phyloP scores from a whole-genome alignment of 23 tunicate species.

The Trididemnum nubilum region DNA sequence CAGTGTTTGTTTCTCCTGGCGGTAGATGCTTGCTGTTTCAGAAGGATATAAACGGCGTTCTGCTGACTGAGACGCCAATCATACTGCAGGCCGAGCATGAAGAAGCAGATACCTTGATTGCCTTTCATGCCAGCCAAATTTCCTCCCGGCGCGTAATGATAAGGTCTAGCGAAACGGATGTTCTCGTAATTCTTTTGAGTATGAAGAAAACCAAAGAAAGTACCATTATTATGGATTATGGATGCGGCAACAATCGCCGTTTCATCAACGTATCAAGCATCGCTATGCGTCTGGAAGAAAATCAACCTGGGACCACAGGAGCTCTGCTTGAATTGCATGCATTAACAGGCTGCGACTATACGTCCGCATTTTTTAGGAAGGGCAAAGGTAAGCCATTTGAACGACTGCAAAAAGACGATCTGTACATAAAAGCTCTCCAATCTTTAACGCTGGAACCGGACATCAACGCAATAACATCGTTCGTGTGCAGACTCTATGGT shows the following conservation, averaged over 20 bases:
- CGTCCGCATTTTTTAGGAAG: neutral
- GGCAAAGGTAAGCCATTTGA: neutral
- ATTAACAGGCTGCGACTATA: neutral
- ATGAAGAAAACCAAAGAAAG: neutral
- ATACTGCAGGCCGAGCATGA: neutral
- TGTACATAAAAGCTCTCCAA: neutral
- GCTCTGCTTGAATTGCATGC: neutral
- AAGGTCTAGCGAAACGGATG: neutral
- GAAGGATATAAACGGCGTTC: neutral
- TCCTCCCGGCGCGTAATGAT: neutral
- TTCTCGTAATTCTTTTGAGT: neutral
- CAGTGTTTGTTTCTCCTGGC: neutral
- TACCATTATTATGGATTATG: neutral
- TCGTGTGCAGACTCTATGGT: neutral
- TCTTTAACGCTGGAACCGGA: neutral
- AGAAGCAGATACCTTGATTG: neutral
- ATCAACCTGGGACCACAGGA: neutral
- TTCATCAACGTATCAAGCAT: neutral
- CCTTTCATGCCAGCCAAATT: neutral
- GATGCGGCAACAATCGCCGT: neutral
- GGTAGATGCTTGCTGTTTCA: neutral
- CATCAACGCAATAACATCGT: neutral
- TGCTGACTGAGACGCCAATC: neutral
- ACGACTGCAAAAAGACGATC: neutral
- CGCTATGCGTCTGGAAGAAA: neutral